These are phyloP conservation scores for Perdita meconis DNA, from an alignment of 2,888 invertebrate genomes.

Conservation along the genomic window DNA sequence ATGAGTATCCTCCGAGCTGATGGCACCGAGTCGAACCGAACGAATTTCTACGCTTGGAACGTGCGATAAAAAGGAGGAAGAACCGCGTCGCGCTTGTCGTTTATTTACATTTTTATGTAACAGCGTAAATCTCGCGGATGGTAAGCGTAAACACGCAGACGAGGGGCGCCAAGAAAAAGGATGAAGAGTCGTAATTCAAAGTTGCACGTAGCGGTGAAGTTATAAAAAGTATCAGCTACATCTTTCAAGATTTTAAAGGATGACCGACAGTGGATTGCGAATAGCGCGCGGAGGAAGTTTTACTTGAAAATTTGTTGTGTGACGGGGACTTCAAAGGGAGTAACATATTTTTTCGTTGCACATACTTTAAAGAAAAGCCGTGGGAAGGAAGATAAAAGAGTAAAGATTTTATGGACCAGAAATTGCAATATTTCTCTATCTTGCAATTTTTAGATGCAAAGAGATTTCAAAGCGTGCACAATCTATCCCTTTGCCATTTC, in stretches of 20 bases:
- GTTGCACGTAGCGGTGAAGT: not conserved
- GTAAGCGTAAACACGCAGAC: slow-evolving; percentile 7
- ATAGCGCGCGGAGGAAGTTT: no score
- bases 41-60: not conserved
- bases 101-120: slow-evolving; percentile 27
- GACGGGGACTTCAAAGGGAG: no score
- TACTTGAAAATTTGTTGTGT: no score
- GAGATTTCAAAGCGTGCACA: no score
- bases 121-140: slow-evolving; percentile 16
- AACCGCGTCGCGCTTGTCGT: slow-evolving; percentile 6
- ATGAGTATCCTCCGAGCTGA: slow-evolving; percentile 12
- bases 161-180: not conserved
- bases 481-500: no score
- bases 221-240: not conserved
- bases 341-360: no score
- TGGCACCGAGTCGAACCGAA: slow-evolving; percentile 3
- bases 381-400: no score
- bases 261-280: not conserved
- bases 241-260: not conserved
- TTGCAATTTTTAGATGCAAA: no score
- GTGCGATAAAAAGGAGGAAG: not conserved
- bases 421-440: no score
- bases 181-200: slow-evolving; percentile 1
- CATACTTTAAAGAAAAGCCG: no score
- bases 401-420: no score